Evolutionary conservation across 2,797 vertebrate species (phyloP).

Genomic region (Lindbergichthys nudifrons): DNA sequence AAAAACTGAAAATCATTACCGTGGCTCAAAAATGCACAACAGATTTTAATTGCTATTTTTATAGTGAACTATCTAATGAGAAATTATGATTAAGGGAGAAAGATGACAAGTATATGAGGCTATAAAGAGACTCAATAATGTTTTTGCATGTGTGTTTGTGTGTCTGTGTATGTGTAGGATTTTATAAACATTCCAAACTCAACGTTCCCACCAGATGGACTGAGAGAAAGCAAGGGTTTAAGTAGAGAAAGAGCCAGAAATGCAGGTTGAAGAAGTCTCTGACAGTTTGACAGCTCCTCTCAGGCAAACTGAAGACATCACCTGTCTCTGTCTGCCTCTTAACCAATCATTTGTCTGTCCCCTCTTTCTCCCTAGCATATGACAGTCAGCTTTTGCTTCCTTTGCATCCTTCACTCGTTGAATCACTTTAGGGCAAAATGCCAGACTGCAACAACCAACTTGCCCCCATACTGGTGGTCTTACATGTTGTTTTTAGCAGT

Average conservation of each 20-base stretch:
- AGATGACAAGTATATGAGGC: background rate
- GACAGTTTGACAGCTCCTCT: slow-evolving; percentile 60
- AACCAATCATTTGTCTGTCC: slow-evolving; percentile 54
- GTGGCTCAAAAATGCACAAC: background rate
- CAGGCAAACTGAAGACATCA: slow-evolving; percentile 44
- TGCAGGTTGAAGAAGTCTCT: slow-evolving; percentile 27
- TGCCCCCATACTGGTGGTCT: background rate
- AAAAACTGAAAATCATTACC: background rate
- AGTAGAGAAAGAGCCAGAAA: slow-evolving; percentile 8
- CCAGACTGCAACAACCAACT: slow-evolving; percentile 11
- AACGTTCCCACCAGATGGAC: slow-evolving; percentile 8
- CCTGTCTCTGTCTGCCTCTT: slow-evolving; percentile 39
- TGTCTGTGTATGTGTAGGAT: background rate
- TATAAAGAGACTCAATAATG: background rate
- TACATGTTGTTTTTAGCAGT: background rate
- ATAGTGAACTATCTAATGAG: background rate
- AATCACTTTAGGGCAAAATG: slow-evolving; percentile 23
- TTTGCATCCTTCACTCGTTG: slow-evolving; percentile 13
- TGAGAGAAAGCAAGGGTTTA: slow-evolving; percentile 15
- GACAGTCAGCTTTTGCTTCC: slow-evolving; percentile 10
- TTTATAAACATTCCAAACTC: slow-evolving; percentile 23
- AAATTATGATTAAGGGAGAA: background rate
- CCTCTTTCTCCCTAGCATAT: slow-evolving; percentile 16
- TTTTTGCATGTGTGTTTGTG: background rate
- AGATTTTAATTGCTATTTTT: background rate